Evolutionary conservation across 2,113 vertebrate genomes (phyloP).

Genomic region (Columba livia): DNA sequence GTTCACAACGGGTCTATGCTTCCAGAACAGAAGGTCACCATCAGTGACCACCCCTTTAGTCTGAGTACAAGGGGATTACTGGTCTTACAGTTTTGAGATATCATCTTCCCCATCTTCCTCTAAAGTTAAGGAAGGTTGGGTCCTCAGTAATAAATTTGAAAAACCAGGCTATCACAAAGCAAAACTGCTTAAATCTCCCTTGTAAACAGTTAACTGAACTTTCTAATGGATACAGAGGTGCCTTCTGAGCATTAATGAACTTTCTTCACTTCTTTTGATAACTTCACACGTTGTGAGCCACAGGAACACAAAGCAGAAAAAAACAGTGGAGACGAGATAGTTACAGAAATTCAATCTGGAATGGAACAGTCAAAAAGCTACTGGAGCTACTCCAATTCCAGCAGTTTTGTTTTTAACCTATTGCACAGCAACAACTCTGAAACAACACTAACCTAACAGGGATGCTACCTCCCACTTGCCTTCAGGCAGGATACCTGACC

Average conservation of each 20-base stretch:
- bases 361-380: neutral
- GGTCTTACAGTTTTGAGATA: neutral
- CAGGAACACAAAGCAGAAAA: neutral
- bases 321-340: neutral
- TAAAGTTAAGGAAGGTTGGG: neutral
- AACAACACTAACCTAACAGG: rapidly evolving
- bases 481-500: neutral
- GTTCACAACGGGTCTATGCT: neutral
- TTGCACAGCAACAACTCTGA: neutral
- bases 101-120: neutral
- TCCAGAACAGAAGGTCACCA: neutral
- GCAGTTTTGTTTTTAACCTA: neutral
- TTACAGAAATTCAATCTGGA: neutral
- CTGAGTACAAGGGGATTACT: neutral
- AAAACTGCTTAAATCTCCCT: neutral
- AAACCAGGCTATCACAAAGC: neutral
- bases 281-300: neutral
- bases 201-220: neutral
- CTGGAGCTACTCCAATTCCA: neutral
- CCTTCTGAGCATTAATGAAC: neutral
- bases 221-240: neutral
- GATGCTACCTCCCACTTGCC: rapidly evolving
- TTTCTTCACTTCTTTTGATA: neutral
- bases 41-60: neutral
- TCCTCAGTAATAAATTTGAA: neutral